A percentile compares a stretch with the other conserved stretches of the same genome.
Conservation (phyloP, 1,140 invertebrate genomes). For the Lethrus apterus region DNA sequence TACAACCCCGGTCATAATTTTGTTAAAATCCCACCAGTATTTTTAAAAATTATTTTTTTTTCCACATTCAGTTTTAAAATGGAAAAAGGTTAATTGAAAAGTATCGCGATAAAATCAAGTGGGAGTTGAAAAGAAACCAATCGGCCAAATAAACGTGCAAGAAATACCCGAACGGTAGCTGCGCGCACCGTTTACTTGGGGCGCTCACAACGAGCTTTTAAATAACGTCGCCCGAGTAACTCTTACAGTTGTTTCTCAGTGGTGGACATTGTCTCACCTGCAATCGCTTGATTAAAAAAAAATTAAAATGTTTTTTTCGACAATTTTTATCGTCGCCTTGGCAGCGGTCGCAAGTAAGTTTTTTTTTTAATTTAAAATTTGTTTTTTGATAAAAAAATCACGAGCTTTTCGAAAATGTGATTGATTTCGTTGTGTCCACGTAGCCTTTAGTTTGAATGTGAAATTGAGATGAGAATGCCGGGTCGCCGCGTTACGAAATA, state of each 20-base stretch:
- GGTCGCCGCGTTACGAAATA: not conserved
- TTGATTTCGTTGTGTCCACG: no score
- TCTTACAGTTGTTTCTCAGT: constrained; percentile 8
- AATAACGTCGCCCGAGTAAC: constrained; percentile 1
- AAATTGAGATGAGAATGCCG: not conserved
- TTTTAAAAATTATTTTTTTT: no score
- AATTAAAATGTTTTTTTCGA: not conserved
- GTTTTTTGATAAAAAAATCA: not conserved
- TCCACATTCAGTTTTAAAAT: not conserved
- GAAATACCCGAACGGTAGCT: not conserved
- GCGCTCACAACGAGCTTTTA: constrained; percentile 7
- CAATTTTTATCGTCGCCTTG: not conserved
- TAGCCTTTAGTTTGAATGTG: no score
- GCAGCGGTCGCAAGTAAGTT: constrained; percentile 6
- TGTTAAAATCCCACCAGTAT: no score
- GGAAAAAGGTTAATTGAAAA: constrained; percentile 1
- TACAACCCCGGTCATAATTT: no score
- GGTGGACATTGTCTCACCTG: constrained; percentile 9
- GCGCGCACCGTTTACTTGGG: constrained; percentile 4
- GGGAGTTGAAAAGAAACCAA: constrained; percentile 4
- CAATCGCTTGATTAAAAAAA: constrained; percentile 1
- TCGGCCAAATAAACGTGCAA: constrained; percentile 9
- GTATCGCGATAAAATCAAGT: not conserved
- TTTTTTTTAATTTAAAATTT: constrained; percentile 2
- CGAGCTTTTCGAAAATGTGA: no score